These are phyloP conservation scores for Pagrus major DNA, from an alignment of 2,113 vertebrate species.

Conservation along the genomic window DNA sequence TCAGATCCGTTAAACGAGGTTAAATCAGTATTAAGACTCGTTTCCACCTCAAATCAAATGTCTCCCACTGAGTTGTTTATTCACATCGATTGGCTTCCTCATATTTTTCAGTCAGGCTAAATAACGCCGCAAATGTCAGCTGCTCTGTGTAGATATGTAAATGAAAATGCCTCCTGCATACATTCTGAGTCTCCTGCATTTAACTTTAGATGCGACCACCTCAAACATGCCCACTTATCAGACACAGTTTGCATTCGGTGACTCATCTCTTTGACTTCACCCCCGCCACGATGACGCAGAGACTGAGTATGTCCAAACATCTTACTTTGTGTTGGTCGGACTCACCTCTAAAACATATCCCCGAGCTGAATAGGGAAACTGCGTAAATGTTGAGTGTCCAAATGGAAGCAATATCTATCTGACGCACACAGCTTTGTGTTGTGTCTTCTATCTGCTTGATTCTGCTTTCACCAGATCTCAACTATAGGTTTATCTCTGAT, in stretches of 20 bases:
- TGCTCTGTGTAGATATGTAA: constrained; percentile 10
- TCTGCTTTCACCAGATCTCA: background rate
- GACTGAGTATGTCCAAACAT: constrained; percentile 5
- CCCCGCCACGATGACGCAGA: constrained; percentile 30
- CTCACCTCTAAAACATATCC: constrained; percentile 12
- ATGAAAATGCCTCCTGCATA: background rate
- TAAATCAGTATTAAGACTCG: background rate
- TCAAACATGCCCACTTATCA: constrained; percentile 25
- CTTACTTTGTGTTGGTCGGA: constrained; percentile 21
- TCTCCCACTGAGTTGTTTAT: constrained; percentile 15
- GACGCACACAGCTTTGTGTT: background rate
- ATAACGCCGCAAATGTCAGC: constrained; percentile 29
- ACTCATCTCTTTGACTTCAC: constrained; percentile 48
- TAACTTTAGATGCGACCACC: background rate
- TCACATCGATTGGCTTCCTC: background rate
- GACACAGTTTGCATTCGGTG: constrained; percentile 30
- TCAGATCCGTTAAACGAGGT: background rate
- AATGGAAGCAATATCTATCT: background rate
- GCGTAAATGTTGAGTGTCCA: constrained; percentile 14
- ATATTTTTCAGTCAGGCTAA: background rate
- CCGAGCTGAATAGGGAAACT: background rate
- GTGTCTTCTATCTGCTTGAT: too few relatives aligned
- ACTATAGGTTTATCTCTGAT: background rate
- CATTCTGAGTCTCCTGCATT: constrained; percentile 5
- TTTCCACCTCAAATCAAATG: constrained; percentile 18